Evolutionary conservation across 2,113 vertebrate species (phyloP), one percentile per base, ranked within the genome.

Genomic region (Cariama cristata): DNA sequence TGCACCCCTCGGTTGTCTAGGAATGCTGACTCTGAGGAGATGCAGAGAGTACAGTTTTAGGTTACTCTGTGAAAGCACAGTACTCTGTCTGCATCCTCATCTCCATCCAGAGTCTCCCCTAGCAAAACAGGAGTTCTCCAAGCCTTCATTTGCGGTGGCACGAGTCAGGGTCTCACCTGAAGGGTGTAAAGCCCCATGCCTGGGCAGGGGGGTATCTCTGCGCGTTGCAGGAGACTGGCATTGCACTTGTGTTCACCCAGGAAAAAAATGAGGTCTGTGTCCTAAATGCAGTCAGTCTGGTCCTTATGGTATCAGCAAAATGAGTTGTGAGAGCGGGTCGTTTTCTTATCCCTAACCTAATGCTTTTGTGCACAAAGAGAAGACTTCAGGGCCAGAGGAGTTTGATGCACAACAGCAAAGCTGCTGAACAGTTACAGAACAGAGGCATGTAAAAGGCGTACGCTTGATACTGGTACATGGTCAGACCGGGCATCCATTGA

Each of bases 181-280:
- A 84, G 59, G 13, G 8, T 44, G 22, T 62, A 24, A 82, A 71
- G 21, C 18, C 21, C 45, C 23, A 5, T 60, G 32, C 52, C 33
- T 74, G 56, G 64, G 50, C 40, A 47, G 30, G 6, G 22, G 5
- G 3, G 0, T 89, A 17, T 80, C 49, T 47, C 33, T 69, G 3
- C 67, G 59, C 26, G 8, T 40, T 74, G 17, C 60, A 53, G 50
- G 50, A 88, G 17, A 45, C n/a, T 42, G 3, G 12, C 13, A 13
- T 26, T 40, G 28, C 30, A 16, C 44, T 84, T 1, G 0, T 44
- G 35, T 60, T 87, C 35, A 30, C 28, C 33, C 11, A 18, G 28
- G 23, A 35, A 45, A 71, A 45, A 76, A 11, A 0, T 8, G 16
- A n/a, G 6, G 9, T 79, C n/a, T 8, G 0, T 0, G 0, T 82